Evolutionary conservation across 2,888 invertebrate species (phyloP), one percentile per base, ranked within the genome.

Genomic region (Scrobipalpa costella): DNA sequence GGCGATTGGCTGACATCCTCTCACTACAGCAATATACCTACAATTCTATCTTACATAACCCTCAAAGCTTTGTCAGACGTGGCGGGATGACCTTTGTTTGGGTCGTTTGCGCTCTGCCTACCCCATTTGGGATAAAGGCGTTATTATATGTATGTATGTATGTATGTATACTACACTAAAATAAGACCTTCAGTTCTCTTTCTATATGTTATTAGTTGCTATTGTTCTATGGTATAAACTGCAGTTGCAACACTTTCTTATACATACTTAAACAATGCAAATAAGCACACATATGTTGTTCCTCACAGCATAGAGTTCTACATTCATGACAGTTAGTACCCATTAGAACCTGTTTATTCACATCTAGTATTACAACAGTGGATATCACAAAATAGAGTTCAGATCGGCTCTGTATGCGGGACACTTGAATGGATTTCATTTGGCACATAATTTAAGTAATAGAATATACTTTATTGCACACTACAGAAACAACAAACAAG

Each of bases 291-390:
- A 15, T 55, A 55, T 38, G 1, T 36, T 17, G n/a, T 34, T 57
- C 19, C 57, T 15, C 27, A 57, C 33, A 36, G 57, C 33, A 57
- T 57, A 38, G 17, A 59, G 21, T 44, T 38, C 44, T 15, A 44
- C 38, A 57, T 44, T 21, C 40, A 59, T 44, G 40, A 59, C 40
- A 44, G 44, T 17, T 33, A 27, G n/a, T 55, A 57, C 36, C 11
- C 33, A 59, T 44, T 15, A 13, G 17, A 57, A 57, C 40, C 44
- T 44, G 59, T 59, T 57, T 36, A 36, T 15, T 2, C 33, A 33
- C 34, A 33, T 57, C 17, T 19, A 38, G 38, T 38, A 17, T 57
- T 57, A 19, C 5, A 38, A 55, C 55, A 11, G 11, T 8, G 50
- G 6, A 19, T 50, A 15, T 50, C 50, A 50, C 11, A 50, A 8